Conservation (phyloP, 2,797 vertebrate species). For the Lemur catta region DNA sequence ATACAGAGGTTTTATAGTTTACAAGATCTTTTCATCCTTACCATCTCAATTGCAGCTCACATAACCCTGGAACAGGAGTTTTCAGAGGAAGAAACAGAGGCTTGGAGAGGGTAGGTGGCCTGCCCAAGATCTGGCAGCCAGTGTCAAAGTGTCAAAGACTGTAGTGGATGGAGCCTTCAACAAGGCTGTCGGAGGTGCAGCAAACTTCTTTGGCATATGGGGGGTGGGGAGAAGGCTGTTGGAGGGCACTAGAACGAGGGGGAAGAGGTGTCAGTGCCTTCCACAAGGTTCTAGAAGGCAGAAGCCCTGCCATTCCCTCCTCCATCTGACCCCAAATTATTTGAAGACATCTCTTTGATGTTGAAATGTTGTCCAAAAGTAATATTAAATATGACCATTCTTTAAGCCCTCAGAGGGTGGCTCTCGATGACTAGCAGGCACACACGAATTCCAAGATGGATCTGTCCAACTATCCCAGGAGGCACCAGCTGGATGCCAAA, state of each 20-base stretch:
- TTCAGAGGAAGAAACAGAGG: neutral
- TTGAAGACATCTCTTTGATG: neutral
- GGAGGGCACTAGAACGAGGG: neutral
- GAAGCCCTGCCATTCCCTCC: neutral
- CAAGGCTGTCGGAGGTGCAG: too few relatives aligned
- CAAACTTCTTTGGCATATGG: too few relatives aligned
- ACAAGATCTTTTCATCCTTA: neutral
- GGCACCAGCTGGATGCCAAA: neutral
- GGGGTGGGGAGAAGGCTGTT: rapidly evolving
- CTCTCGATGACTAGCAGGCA: neutral
- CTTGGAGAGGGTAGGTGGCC: neutral
- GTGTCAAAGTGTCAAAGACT: neutral
- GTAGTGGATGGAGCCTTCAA: rapidly evolving
- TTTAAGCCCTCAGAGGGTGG: neutral
- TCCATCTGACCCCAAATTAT: neutral
- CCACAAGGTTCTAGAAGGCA: neutral
- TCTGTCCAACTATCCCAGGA: neutral
- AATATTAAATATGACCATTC: neutral
- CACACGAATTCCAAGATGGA: neutral
- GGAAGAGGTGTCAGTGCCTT: neutral
- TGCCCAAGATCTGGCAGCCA: neutral
- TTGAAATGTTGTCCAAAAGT: neutral
- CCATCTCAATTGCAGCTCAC: neutral
- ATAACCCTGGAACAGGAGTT: neutral
- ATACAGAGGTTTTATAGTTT: neutral